phyloP scores from a whole-genome alignment of 2,113 vertebrate genomes.

The Pavo muticus region DNA sequence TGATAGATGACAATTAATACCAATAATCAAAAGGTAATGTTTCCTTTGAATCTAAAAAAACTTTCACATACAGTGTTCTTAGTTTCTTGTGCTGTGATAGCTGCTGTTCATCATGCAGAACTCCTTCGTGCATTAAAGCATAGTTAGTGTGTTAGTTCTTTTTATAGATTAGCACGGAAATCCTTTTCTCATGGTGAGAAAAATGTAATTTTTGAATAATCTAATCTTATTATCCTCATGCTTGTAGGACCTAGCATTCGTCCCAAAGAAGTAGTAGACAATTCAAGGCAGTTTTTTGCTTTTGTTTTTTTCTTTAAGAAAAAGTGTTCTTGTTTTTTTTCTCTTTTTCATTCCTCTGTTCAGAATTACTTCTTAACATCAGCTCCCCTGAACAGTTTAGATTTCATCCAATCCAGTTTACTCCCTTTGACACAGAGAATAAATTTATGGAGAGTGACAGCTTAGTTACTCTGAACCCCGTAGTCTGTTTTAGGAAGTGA shows the following conservation, averaged over 20 bases:
- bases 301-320: background rate
- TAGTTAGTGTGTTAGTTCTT: background rate
- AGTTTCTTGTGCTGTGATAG: background rate
- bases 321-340: background rate
- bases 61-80: background rate
- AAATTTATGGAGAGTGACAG: slow-evolving; percentile 62
- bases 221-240: background rate
- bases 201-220: background rate
- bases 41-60: background rate
- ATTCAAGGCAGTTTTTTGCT: background rate
- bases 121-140: background rate
- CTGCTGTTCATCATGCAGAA: background rate
- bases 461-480: slow-evolving; percentile 65
- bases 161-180: background rate
- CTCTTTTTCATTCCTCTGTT: background rate
- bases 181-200: background rate
- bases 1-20: background rate
- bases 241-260: background rate
- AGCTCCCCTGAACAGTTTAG: slow-evolving; percentile 55
- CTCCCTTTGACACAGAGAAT: slow-evolving; percentile 63
- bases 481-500: slow-evolving; percentile 71
- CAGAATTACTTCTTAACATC: slow-evolving; percentile 55
- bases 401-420: slow-evolving; percentile 42
- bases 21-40: background rate
- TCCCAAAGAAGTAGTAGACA: background rate